Conservation (phyloP, 2,888 invertebrate species). For the Ametastegia equiseti region DNA sequence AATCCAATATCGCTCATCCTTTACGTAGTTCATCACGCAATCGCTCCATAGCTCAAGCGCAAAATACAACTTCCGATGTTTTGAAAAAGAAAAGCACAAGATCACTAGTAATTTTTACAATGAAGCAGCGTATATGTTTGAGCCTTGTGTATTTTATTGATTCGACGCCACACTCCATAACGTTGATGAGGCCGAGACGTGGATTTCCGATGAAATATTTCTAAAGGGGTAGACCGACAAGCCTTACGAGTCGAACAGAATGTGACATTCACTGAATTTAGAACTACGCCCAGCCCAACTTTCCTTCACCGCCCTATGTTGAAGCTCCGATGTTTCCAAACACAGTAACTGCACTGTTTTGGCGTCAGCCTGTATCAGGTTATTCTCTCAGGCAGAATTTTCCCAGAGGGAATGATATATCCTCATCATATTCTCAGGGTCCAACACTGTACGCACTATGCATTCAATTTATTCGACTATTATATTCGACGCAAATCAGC, state of each 20-base stretch:
- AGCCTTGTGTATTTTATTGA: too few species aligned
- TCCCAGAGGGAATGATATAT: not conserved
- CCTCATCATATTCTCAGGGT: not conserved
- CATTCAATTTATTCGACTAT: too few species aligned
- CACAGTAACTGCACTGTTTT: not conserved
- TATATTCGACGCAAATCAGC: too few species aligned
- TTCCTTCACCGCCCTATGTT: not conserved
- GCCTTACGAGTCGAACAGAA: not conserved
- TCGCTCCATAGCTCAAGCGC: not conserved
- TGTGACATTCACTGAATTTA: not conserved
- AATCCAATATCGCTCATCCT: constrained; percentile 11
- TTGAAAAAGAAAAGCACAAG: not conserved
- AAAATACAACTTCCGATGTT: not conserved
- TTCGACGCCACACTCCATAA: not conserved
- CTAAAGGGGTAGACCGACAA: not conserved
- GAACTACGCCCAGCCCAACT: not conserved
- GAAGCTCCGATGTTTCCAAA: not conserved
- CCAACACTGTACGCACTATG: not conserved
- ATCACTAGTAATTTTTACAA: too few species aligned
- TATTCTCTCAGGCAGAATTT: not conserved
- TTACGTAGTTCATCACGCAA: not conserved
- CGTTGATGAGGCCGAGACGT: not conserved
- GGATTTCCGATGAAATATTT: not conserved
- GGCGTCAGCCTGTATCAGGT: not conserved
- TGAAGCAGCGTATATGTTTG: too few species aligned